phyloP scores from a whole-genome alignment of 1,140 invertebrate species.

The Diorhabda carinulata region DNA sequence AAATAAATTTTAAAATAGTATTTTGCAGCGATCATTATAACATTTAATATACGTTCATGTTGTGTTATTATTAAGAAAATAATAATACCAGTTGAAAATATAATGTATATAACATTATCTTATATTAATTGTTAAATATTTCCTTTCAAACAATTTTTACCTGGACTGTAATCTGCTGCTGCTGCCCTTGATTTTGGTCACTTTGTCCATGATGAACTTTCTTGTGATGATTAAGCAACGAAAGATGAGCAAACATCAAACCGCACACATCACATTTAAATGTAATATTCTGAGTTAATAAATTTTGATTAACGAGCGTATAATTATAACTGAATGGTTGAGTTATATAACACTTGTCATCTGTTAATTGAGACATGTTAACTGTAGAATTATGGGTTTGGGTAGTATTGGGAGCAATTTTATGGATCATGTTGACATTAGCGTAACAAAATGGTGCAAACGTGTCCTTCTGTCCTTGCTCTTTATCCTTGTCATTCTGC shows the following conservation, averaged over 20 bases:
- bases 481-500: slow-evolving; percentile 37
- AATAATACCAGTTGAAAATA: too few relatives aligned
- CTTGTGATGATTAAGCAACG: slow-evolving; percentile 76
- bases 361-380: slow-evolving; percentile 60
- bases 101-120: too few relatives aligned
- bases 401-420: slow-evolving; percentile 51
- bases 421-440: slow-evolving; percentile 64
- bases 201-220: slow-evolving; percentile 65
- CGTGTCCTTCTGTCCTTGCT: slow-evolving; percentile 47
- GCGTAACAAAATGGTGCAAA: slow-evolving; percentile 65
- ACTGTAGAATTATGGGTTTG: slow-evolving; percentile 54
- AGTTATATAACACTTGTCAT: slow-evolving; percentile 67
- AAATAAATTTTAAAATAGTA: too few relatives aligned
- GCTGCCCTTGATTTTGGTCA: slow-evolving; percentile 49
- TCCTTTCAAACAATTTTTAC: slow-evolving; percentile 28
- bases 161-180: slow-evolving; percentile 54
- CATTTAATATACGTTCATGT: too few relatives aligned
- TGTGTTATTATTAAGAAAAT: too few relatives aligned
- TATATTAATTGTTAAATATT: too few relatives aligned
- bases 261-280: slow-evolving; percentile 85
- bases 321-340: slow-evolving; percentile 69
- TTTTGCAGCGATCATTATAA: too few relatives aligned
- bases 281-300: slow-evolving; percentile 64
- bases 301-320: slow-evolving; percentile 56
- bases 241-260: slow-evolving; percentile 73